Conservation (phyloP, 2,797 vertebrate genomes). For the Potorous gilbertii region DNA sequence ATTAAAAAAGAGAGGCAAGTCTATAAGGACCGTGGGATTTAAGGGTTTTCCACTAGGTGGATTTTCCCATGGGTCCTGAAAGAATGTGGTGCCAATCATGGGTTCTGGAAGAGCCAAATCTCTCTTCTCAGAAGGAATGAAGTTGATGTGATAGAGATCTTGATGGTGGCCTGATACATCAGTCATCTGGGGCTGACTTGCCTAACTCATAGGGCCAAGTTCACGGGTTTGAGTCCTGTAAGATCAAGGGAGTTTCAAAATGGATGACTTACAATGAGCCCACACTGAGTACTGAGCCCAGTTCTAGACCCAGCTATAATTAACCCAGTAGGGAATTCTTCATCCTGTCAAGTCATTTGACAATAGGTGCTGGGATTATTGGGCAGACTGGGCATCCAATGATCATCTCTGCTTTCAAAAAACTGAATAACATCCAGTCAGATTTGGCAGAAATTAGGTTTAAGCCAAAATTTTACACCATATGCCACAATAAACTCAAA, state of each 20-base stretch:
- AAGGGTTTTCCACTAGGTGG: background rate
- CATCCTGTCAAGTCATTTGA: background rate
- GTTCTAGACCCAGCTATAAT: background rate
- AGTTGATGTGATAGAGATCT: background rate
- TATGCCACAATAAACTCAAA: background rate
- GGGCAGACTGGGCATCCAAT: background rate
- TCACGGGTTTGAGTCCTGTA: background rate
- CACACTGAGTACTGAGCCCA: background rate
- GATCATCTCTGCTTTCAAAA: background rate
- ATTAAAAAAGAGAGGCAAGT: conserved; percentile 70
- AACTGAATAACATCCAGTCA: background rate
- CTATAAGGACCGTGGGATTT: background rate
- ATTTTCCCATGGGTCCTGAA: background rate
- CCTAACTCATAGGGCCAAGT: background rate
- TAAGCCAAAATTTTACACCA: background rate
- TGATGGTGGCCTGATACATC: background rate
- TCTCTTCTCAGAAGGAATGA: background rate
- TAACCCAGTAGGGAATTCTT: too few species aligned
- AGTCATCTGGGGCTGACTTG: background rate
- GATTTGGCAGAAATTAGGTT: background rate
- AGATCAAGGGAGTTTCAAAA: background rate
- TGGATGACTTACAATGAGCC: background rate
- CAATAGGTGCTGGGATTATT: background rate
- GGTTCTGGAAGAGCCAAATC: background rate
- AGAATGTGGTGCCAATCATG: background rate